Percentiles rank a stretch among this genome's conserved stretches.
Conservation (phyloP, 2,888 invertebrate species). For the Amphipyra tragopoginis region DNA sequence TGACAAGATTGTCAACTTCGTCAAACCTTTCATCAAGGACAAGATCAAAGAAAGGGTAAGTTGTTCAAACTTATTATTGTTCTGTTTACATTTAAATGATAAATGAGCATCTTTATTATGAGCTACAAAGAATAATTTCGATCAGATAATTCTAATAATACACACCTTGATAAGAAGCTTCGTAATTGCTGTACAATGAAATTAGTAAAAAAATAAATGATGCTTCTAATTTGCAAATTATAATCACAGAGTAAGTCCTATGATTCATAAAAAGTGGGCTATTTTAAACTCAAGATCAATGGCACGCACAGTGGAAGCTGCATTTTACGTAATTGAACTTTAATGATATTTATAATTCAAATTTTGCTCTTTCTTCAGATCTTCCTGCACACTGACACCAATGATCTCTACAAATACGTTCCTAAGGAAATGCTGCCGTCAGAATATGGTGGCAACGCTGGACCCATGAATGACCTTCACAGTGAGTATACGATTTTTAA, state of each 20-base stretch:
- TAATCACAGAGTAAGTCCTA: too few species aligned
- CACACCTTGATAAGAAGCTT: too few species aligned
- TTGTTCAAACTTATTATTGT: neutral
- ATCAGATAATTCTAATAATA: too few species aligned
- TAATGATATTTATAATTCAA: neutral
- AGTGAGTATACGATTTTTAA: conserved; percentile 81
- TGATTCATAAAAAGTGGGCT: too few species aligned
- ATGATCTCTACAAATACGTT: conserved; percentile 93
- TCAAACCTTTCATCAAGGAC: conserved; percentile 96
- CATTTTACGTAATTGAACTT: neutral
- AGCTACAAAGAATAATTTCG: too few species aligned
- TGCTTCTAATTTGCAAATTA: too few species aligned
- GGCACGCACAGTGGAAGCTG: neutral
- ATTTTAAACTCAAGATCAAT: too few species aligned
- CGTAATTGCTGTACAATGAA: too few species aligned
- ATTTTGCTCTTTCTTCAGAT: conserved; percentile 83
- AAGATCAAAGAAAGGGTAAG: conserved; percentile 94
- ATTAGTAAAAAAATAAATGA: too few species aligned
- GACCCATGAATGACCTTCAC: conserved; percentile 92
- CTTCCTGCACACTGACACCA: conserved; percentile 93
- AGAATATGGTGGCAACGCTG: conserved; percentile 96
- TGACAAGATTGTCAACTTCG: conserved; percentile 95
- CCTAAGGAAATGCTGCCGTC: conserved; percentile 94
- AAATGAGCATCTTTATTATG: too few species aligned
- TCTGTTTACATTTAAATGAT: neutral